phyloP scores from a whole-genome alignment of 2,113 vertebrate species.

The Saguinus midas region DNA sequence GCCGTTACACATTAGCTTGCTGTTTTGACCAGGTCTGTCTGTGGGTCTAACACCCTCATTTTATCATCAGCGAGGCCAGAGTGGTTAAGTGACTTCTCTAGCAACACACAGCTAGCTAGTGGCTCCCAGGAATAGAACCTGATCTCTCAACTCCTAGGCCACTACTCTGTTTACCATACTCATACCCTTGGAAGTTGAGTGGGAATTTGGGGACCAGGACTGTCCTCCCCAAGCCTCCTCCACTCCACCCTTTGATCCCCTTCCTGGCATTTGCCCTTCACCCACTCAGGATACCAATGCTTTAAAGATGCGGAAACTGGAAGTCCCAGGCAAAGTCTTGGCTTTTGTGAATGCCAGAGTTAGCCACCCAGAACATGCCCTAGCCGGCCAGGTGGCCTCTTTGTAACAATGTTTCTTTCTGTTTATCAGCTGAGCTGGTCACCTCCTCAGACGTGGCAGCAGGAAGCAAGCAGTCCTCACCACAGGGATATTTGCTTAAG shows the following conservation, averaged over 20 bases:
- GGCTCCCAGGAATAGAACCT: background rate
- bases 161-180: background rate
- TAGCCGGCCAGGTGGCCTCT: conserved; percentile 41
- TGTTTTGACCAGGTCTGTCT: background rate
- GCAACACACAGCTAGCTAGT: background rate
- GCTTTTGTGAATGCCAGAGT: background rate
- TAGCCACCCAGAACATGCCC: background rate
- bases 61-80: background rate
- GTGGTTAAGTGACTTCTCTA: background rate
- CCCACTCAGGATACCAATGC: background rate
- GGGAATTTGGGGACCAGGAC: background rate
- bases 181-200: no score
- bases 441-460: conserved; percentile 60
- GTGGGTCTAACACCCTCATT: background rate
- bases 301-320: background rate
- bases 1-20: background rate
- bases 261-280: background rate
- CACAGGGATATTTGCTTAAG: conserved; percentile 63
- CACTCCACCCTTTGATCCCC: background rate
- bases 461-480: conserved; percentile 39
- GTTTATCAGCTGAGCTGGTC: conserved; percentile 21
- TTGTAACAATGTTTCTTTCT: conserved; percentile 58
- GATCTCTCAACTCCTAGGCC: background rate
- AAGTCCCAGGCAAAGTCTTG: background rate
- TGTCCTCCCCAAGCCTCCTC: background rate